These are phyloP conservation scores for Horisme vitalbata DNA, from an alignment of 2,888 invertebrate genomes.

Conservation along the genomic window DNA sequence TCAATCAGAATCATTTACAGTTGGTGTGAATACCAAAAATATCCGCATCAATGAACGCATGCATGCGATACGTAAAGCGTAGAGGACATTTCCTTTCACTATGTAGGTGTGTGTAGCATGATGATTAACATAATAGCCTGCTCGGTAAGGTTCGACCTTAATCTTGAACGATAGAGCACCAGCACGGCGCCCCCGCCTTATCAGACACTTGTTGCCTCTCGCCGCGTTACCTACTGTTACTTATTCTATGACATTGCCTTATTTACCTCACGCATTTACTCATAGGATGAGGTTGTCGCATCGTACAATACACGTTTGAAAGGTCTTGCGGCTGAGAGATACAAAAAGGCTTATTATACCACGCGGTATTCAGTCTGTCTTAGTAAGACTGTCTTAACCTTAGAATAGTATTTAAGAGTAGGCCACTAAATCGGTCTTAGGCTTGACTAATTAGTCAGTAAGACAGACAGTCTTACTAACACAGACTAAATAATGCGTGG, in stretches of 20 bases:
- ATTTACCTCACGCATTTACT: constrained; percentile 42
- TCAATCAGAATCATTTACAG: too few relatives aligned
- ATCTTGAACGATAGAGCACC: constrained; percentile 76
- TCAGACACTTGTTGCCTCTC: constrained; percentile 62
- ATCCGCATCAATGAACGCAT: constrained; percentile 7
- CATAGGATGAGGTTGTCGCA: too few relatives aligned
- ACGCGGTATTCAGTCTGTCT: too few relatives aligned
- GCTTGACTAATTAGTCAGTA: too few relatives aligned
- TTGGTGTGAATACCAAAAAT: neutral
- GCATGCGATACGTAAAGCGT: neutral
- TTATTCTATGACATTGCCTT: constrained; percentile 31
- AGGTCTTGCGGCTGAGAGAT: too few relatives aligned
- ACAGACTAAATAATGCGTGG: too few relatives aligned
- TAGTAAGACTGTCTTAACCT: too few relatives aligned
- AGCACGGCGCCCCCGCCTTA: constrained; percentile 63
- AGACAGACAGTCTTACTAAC: too few relatives aligned
- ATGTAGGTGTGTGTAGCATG: constrained; percentile 15
- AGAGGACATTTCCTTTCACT: constrained; percentile 26
- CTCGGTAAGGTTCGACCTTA: constrained; percentile 66
- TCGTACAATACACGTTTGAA: too few relatives aligned
- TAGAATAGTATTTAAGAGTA: too few relatives aligned
- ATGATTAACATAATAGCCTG: constrained; percentile 39
- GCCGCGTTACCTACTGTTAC: constrained; percentile 29
- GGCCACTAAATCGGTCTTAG: too few relatives aligned
- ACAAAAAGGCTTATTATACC: too few relatives aligned